phyloP scores from a whole-genome alignment of 2,888 invertebrate genomes.

The Hydroisotoma schaefferi region DNA sequence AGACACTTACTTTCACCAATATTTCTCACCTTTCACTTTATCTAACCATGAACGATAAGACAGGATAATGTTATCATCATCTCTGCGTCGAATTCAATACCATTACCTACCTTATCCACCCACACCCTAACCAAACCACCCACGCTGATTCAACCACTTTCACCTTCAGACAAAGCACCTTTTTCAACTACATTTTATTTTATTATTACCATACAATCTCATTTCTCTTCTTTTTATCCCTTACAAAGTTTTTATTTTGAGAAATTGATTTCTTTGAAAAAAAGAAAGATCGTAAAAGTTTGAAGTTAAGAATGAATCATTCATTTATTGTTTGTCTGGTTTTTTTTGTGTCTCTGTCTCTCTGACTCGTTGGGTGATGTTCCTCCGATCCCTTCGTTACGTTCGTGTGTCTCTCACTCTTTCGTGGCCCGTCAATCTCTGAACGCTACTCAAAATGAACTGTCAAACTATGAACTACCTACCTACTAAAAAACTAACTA shows the following conservation, averaged over 20 bases:
- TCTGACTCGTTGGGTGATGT: conserved; percentile 20
- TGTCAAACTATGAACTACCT: conserved; percentile 2
- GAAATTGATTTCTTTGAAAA: neutral
- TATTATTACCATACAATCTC: neutral
- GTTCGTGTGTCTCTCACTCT: conserved; percentile 15
- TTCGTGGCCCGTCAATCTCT: conserved; percentile 19
- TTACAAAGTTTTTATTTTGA: too few relatives aligned
- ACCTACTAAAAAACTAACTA: too few relatives aligned
- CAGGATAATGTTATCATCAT: conserved; percentile 4
- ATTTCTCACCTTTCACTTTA: conserved; percentile 21
- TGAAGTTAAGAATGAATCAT: conserved; percentile 3
- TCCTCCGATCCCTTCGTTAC: conserved; percentile 23
- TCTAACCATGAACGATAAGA: conserved; percentile 14
- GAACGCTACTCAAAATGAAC: conserved; percentile 10
- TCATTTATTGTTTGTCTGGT: conserved; percentile 24
- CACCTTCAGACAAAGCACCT: conserved; percentile 1
- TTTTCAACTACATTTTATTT: conserved; percentile 4
- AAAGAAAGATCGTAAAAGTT: neutral
- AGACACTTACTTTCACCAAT: conserved; percentile 24
- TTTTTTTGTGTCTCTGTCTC: conserved; percentile 36
- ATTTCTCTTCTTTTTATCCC: neutral
- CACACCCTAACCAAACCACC: conserved; percentile 2
- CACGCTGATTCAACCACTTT: conserved; percentile 5
- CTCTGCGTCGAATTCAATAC: conserved; percentile 2
- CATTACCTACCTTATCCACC: neutral